Conservation (phyloP, 2,797 vertebrate genomes). For the Eutrigla gurnardus region DNA sequence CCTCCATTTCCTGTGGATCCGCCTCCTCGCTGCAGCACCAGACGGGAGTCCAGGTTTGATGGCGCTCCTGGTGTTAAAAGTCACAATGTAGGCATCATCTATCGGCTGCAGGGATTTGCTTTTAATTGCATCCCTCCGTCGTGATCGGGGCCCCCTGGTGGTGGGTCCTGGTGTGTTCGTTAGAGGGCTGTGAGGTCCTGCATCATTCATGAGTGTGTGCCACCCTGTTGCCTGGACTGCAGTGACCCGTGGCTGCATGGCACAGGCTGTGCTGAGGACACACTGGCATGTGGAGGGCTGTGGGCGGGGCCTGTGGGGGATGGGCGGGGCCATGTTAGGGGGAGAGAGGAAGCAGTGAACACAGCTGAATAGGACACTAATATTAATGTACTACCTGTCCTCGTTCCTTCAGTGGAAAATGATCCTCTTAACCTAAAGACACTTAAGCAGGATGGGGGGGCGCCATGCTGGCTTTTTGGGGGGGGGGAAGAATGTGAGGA, state of each 20-base stretch:
- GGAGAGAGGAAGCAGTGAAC: constrained; percentile 20
- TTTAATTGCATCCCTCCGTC: constrained; percentile 36
- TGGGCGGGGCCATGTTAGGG: constrained; percentile 22
- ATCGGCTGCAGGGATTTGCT: constrained; percentile 31
- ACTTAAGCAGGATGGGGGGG: constrained; percentile 12
- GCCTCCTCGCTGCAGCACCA: background rate
- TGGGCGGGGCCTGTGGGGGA: constrained; percentile 45
- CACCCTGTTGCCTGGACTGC: constrained; percentile 67
- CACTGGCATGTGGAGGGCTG: constrained; percentile 56
- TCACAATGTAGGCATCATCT: constrained; percentile 22
- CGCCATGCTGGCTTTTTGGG: constrained; percentile 6
- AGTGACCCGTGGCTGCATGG: constrained; percentile 77
- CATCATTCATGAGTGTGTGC: constrained; percentile 79
- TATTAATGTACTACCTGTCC: constrained; percentile 9
- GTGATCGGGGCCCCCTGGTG: constrained; percentile 39
- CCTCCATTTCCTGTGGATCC: background rate
- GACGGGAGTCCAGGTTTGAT: background rate
- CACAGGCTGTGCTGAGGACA: constrained; percentile 64
- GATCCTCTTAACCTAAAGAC: constrained; percentile 7
- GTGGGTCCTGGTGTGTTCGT: constrained; percentile 63
- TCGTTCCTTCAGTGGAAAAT: background rate
- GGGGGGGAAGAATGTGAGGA: constrained; percentile 15
- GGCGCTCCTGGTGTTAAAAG: constrained; percentile 22
- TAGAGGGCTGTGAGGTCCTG: constrained; percentile 57
- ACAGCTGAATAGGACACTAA: constrained; percentile 26